Evolutionary conservation across 2,797 vertebrate genomes (phyloP), one percentile per base, ranked within the genome.

Genomic region (Schizothorax lantsangensis): DNA sequence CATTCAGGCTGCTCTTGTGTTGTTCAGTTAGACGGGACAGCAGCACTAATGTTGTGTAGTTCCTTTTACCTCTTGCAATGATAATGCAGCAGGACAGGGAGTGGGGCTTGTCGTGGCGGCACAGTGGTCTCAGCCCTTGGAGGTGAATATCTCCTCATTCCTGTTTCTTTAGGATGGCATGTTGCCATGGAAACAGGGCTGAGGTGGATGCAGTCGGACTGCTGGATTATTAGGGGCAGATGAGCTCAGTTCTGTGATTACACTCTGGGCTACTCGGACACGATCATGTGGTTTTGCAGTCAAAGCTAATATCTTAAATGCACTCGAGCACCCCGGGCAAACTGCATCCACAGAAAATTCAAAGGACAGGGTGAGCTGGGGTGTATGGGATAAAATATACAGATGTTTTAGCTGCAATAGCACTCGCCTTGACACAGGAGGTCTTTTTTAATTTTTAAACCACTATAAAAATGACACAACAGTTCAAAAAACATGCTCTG

Each of bases 191-290:
- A 92, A 94, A 95, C 94, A 92, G 81, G 57, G 88, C 64, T 93
- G 95, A 96, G 87, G 88, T 87, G 94, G 94, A 95, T 93, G 88
- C 91, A 86, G 89, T 88, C 84, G 85, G 94, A 95, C 92, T 92
- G 92, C 91, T 94, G 91, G 92, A 93, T 95, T 95, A 96, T 93
- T 91, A 93, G 91, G 92, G 94, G 91, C 91, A 93, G 93, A 90
- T 91, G 83, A 43, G 93, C 93, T 94, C 92, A 90, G 87, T 87
- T 90, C 85, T 90, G 85, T 92, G 93, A 95, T 95, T 94, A 92
- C 91, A 95, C 94, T 90, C 88, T 89, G 91, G 92, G 93, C 85
- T 93, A 89, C 92, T 91, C 79, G 84, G 86, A 91, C 91, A 91
- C 71, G 62, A 88, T 85, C 82, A 88, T 80, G 69, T 84, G 71